Percentiles rank a stretch among this genome's conserved stretches.
Conservation (phyloP, 1,140 invertebrate genomes). For the Pogonognathellus flavescens region DNA sequence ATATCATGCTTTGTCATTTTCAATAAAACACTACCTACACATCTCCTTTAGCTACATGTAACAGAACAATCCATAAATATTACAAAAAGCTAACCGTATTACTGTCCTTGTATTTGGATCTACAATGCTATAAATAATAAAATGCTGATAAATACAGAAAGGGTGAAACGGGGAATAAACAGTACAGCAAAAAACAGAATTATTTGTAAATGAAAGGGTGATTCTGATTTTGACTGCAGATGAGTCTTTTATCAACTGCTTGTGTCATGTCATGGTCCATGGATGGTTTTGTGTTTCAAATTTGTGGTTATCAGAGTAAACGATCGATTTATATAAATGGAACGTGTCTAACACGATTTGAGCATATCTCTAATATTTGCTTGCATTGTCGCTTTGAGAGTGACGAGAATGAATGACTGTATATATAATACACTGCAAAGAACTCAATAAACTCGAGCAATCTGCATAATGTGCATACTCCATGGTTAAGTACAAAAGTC, state of each 20-base stretch:
- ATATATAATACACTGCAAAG: background rate
- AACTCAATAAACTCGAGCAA: background rate
- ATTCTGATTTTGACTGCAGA: constrained; percentile 19
- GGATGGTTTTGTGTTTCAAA: background rate
- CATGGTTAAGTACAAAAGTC: too few relatives aligned
- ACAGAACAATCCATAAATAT: too few relatives aligned
- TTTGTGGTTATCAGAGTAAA: background rate
- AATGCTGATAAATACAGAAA: constrained; percentile 35
- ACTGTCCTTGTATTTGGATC: too few relatives aligned
- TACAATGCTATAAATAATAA: background rate
- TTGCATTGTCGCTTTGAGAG: constrained; percentile 26
- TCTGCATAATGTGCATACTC: too few relatives aligned
- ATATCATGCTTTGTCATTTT: too few relatives aligned
- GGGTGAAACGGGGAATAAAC: constrained; percentile 3
- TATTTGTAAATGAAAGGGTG: constrained; percentile 12
- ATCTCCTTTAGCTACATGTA: too few relatives aligned
- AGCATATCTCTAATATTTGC: constrained; percentile 35
- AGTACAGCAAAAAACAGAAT: constrained; percentile 14
- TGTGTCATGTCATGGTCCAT: too few relatives aligned
- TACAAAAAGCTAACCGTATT: too few relatives aligned
- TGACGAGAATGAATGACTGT: constrained; percentile 9
- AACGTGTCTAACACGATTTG: constrained; percentile 61
- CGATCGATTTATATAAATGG: constrained; percentile 59
- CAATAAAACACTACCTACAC: too few relatives aligned
- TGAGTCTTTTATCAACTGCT: background rate